phyloP scores from a whole-genome alignment of 2,888 invertebrate genomes.

The Brenthis hecate region DNA sequence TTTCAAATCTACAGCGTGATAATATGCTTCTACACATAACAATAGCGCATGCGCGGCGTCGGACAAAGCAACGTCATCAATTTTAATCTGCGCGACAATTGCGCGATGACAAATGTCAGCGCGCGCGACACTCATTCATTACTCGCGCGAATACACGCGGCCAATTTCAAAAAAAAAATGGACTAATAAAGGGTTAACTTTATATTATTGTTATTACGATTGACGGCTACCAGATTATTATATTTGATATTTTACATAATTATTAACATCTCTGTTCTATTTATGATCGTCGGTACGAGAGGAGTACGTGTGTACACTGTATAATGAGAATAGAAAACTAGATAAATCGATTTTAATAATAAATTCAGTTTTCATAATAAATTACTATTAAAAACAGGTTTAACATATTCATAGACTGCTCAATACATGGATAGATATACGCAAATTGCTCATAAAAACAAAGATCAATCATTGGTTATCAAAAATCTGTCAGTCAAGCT shows the following conservation, averaged over 20 bases:
- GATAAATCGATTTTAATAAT: not conserved
- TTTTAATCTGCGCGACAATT: slow-evolving; percentile 81
- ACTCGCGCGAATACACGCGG: slow-evolving; percentile 69
- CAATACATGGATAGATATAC: slow-evolving; percentile 14
- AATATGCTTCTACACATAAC: slow-evolving; percentile 58
- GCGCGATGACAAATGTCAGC: slow-evolving; percentile 81
- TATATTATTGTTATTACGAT: slow-evolving; percentile 60
- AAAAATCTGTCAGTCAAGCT: slow-evolving; percentile 42
- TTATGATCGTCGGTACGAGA: no score
- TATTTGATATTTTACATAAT: slow-evolving; percentile 45
- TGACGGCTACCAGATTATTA: slow-evolving; percentile 63
- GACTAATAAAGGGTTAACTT: slow-evolving; percentile 79
- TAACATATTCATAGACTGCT: slow-evolving; percentile 11
- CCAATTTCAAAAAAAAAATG: slow-evolving; percentile 58
- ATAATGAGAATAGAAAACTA: slow-evolving; percentile 9
- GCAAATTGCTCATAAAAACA: slow-evolving; percentile 39
- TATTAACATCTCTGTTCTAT: not conserved
- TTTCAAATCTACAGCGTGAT: slow-evolving; percentile 58
- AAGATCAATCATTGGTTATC: slow-evolving; percentile 45
- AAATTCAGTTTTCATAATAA: slow-evolving; percentile 5
- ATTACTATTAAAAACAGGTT: slow-evolving; percentile 5
- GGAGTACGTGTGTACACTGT: not conserved
- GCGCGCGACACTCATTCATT: slow-evolving; percentile 76
- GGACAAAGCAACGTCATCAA: slow-evolving; percentile 80
- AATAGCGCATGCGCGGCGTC: slow-evolving; percentile 61